Conservation (phyloP, 2,797 vertebrate genomes). For the Epinephelus malabaricus region DNA sequence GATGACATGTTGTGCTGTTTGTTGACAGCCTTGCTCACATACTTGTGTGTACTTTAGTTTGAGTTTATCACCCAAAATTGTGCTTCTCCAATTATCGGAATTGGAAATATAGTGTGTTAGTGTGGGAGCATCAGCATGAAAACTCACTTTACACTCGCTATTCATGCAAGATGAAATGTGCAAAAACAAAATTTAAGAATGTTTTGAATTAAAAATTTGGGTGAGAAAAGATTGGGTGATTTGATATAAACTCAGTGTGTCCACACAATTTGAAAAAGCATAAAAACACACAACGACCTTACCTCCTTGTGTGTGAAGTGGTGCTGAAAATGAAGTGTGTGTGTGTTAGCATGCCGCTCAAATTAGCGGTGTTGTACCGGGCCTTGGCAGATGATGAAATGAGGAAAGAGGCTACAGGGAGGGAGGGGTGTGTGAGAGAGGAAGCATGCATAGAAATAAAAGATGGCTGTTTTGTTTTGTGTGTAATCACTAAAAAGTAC, state of each 20-base stretch:
- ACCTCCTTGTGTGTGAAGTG: slow-evolving; percentile 41
- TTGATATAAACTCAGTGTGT: neutral
- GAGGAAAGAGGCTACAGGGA: slow-evolving; percentile 20
- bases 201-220: too few species aligned
- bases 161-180: too few species aligned
- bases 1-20: neutral
- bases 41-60: neutral
- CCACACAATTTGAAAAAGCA: slow-evolving; percentile 18
- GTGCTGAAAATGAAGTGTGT: slow-evolving; percentile 35
- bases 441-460: slow-evolving; percentile 7
- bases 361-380: slow-evolving; percentile 43
- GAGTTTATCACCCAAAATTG: neutral
- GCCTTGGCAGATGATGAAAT: slow-evolving; percentile 52
- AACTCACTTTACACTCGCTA: too few species aligned
- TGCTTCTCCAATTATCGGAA: too few species aligned
- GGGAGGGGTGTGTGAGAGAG: slow-evolving; percentile 11
- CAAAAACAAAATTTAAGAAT: too few species aligned
- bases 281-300: slow-evolving; percentile 26
- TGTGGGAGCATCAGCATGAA: too few species aligned
- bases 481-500: neutral
- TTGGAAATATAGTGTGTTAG: too few species aligned
- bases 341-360: slow-evolving; percentile 51
- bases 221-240: too few species aligned
- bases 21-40: neutral
- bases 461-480: neutral